Percentiles rank a stretch among this genome's conserved stretches.
Evolutionary conservation across 2,888 invertebrate species (phyloP).

Genomic region (Pheosia tremula): DNA sequence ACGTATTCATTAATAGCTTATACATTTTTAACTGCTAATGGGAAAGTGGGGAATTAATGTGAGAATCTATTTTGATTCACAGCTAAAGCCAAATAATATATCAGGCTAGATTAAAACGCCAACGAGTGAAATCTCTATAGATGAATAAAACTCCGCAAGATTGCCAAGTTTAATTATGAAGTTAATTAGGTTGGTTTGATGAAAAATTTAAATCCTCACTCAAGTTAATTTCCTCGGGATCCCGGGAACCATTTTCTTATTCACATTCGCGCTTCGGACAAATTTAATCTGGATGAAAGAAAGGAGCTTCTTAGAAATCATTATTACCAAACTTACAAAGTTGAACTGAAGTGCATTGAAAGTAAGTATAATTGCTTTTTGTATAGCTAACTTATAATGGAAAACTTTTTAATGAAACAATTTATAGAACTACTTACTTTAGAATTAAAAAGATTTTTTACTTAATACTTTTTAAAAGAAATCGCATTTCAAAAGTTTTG

Average conservation of each 20-base stretch:
- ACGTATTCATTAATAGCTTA: conserved; percentile 31
- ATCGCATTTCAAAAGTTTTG: neutral
- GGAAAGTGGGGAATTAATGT: conserved; percentile 28
- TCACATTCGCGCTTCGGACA: conserved; percentile 56
- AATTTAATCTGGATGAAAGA: conserved; percentile 61
- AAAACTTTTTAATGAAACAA: conserved; percentile 15
- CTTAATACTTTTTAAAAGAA: neutral
- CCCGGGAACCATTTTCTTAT: conserved; percentile 67
- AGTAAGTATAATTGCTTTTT: conserved; percentile 13
- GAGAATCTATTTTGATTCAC: conserved; percentile 25
- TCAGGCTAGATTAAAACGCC: conserved; percentile 43
- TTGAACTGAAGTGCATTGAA: conserved; percentile 14
- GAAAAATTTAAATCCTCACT: conserved; percentile 79
- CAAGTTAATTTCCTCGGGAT: conserved; percentile 75
- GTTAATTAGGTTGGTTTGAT: conserved; percentile 79
- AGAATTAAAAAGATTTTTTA: neutral
- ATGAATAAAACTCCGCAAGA: conserved; percentile 64
- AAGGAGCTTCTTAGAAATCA: conserved; percentile 41
- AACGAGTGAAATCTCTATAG: conserved; percentile 58
- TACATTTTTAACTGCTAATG: conserved; percentile 29
- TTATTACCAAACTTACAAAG: conserved; percentile 29
- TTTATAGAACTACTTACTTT: conserved; percentile 4
- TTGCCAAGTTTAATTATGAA: conserved; percentile 78
- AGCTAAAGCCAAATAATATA: conserved; percentile 33
- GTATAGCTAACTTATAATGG: conserved; percentile 9